phyloP scores from a whole-genome alignment of 2,113 vertebrate genomes.

The Neotoma lepida region DNA sequence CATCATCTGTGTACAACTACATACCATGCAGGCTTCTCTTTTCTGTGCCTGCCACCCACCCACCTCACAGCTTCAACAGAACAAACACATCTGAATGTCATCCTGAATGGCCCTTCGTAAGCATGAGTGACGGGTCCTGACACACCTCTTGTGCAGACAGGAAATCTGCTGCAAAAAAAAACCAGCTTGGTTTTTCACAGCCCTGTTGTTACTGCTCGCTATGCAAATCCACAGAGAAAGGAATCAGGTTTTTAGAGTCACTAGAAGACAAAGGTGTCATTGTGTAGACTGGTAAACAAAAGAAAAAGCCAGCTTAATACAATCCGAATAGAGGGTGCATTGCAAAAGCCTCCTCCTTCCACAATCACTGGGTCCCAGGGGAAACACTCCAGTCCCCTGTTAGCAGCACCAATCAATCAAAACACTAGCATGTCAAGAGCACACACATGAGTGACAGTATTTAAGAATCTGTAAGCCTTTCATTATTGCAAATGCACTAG shows the following conservation, averaged over 20 bases:
- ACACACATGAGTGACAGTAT: slow-evolving; percentile 40
- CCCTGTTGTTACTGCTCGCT: background rate
- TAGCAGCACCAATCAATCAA: slow-evolving; percentile 20
- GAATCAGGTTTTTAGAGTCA: slow-evolving; percentile 21
- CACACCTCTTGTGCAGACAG: slow-evolving; percentile 62
- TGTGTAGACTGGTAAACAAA: background rate
- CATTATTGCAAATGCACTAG: slow-evolving; percentile 52
- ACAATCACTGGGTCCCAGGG: background rate
- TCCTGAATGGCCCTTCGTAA: slow-evolving; percentile 65
- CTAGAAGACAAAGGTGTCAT: slow-evolving; percentile 51
- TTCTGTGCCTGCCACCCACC: slow-evolving; percentile 49
- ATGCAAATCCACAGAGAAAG: background rate
- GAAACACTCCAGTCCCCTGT: background rate
- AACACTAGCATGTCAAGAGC: slow-evolving; percentile 16
- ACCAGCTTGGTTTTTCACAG: background rate
- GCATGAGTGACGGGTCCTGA: slow-evolving; percentile 65
- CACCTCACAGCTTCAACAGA: slow-evolving; percentile 40
- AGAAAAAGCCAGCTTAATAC: background rate
- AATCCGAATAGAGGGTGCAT: background rate
- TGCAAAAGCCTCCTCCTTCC: background rate
- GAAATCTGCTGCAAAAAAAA: background rate
- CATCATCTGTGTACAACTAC: background rate
- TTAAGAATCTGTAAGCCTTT: slow-evolving; percentile 52
- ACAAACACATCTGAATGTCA: slow-evolving; percentile 39
- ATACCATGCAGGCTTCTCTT: background rate